phyloP scores from a whole-genome alignment of 2,888 invertebrate genomes.

The Ophioninae sp. region DNA sequence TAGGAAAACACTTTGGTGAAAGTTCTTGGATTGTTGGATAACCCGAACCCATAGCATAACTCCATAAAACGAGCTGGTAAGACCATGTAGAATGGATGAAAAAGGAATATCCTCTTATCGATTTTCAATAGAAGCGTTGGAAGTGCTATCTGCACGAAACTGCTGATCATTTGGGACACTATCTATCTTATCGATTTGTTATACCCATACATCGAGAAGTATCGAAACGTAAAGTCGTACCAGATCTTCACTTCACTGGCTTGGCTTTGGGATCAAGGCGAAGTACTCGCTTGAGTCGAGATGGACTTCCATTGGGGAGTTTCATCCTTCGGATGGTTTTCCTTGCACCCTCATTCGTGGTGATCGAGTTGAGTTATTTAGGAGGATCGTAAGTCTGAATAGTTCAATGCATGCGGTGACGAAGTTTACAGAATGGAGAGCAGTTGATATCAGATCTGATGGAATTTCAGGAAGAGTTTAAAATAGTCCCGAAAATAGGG shows the following conservation, averaged over 20 bases:
- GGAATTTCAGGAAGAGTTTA: no score
- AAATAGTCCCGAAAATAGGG: no score
- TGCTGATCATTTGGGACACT: not conserved
- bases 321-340: not conserved
- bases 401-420: no score
- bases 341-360: not conserved
- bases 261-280: not conserved
- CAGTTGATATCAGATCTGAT: no score
- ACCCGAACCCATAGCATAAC: constrained; percentile 15
- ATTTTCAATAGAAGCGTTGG: not conserved
- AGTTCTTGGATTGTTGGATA: constrained; percentile 54
- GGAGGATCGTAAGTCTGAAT: not conserved
- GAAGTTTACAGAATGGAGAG: no score
- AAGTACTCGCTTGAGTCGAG: not conserved
- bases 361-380: not conserved
- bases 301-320: not conserved
- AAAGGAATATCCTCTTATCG: constrained; percentile 1
- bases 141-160: not conserved
- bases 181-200: not conserved
- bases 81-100: constrained; percentile 29
- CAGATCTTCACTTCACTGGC: not conserved
- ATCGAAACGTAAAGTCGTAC: not conserved
- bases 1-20: constrained; percentile 32
- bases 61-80: constrained; percentile 1
- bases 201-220: not conserved